phyloP scores from a whole-genome alignment of 1,140 invertebrate genomes.

The Drosophila ironensis region DNA sequence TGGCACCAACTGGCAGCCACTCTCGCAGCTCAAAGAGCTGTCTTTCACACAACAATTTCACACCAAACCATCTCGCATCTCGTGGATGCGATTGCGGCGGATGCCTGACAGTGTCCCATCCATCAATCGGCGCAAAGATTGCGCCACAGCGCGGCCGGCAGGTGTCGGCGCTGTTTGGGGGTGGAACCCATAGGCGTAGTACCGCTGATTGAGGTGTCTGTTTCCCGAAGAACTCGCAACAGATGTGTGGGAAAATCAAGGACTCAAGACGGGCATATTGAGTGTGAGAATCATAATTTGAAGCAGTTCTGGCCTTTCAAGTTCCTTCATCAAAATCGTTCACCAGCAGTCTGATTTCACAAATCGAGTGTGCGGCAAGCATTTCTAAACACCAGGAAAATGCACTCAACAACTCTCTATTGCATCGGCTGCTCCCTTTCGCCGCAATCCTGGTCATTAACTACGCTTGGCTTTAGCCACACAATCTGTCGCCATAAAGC shows the following conservation, averaged over 20 bases:
- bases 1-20: background rate
- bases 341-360: too few species aligned
- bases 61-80: constrained; percentile 40
- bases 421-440: constrained; percentile 21
- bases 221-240: too few species aligned
- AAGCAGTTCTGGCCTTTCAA: too few species aligned
- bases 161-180: constrained; percentile 49
- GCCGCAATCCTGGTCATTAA: constrained; percentile 32
- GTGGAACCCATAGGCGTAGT: constrained; percentile 28
- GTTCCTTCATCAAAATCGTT: background rate
- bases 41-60: constrained; percentile 64
- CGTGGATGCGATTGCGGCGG: constrained; percentile 16
- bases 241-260: background rate
- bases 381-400: constrained; percentile 11
- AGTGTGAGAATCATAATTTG: too few species aligned
- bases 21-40: constrained; percentile 42
- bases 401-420: constrained; percentile 11
- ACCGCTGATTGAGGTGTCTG: constrained; percentile 21
- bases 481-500: constrained; percentile 38
- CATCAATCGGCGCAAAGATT: constrained; percentile 46
- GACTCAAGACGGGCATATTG: too few species aligned
- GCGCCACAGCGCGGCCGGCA: constrained; percentile 43
- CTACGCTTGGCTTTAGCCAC: constrained; percentile 20
- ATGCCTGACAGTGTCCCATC: constrained; percentile 40
- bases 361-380: too few species aligned